These are phyloP conservation scores for Vipera ursinii DNA, from an alignment of 2,797 vertebrate genomes.

Conservation along the genomic window DNA sequence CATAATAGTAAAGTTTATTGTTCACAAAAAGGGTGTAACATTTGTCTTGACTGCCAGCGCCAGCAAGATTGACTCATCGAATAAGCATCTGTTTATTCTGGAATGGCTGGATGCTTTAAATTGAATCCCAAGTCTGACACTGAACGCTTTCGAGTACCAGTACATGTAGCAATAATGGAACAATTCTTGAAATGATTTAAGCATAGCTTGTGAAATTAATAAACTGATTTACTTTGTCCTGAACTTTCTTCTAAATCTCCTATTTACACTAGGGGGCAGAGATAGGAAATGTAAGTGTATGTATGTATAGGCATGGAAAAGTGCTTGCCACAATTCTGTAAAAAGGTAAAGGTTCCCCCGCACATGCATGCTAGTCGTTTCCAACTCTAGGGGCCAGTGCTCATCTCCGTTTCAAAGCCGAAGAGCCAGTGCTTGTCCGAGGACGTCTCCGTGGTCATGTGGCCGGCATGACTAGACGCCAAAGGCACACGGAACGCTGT, in stretches of 20 bases:
- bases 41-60: background rate
- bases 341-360: no score
- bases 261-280: slow-evolving; percentile 12
- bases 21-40: background rate
- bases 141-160: background rate
- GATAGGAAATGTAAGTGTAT: background rate
- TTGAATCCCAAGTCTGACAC: background rate
- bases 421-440: no score
- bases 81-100: background rate
- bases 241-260: background rate
- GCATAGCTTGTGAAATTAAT: background rate
- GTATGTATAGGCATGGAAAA: background rate
- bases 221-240: background rate
- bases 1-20: background rate
- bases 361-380: no score
- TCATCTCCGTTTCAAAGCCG: no score
- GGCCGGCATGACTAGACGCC: no score
- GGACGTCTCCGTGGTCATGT: no score
- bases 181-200: background rate
- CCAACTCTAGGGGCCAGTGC: no score
- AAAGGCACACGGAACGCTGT: no score
- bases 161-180: background rate
- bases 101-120: background rate
- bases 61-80: slow-evolving; percentile 5
- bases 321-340: background rate